phyloP scores from a whole-genome alignment of 1,140 invertebrate species.

The Archivesica marissinica region DNA sequence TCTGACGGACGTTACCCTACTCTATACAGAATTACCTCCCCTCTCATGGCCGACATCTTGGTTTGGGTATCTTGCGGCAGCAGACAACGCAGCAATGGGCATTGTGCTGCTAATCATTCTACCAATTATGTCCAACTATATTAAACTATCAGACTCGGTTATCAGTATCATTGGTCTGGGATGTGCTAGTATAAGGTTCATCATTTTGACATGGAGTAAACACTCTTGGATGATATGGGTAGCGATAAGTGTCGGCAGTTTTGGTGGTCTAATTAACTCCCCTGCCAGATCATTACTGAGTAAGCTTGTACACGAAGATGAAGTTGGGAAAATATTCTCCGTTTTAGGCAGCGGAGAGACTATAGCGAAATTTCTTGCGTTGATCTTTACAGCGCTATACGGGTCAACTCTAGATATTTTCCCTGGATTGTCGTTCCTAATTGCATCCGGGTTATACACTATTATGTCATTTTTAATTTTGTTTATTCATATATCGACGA shows the following conservation, averaged over 20 bases:
- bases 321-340: slow-evolving; percentile 64
- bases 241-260: slow-evolving; percentile 49
- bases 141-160: slow-evolving; percentile 55
- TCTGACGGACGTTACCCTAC: slow-evolving; percentile 68
- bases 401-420: slow-evolving; percentile 61
- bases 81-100: slow-evolving; percentile 76
- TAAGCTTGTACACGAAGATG: slow-evolving; percentile 60
- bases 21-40: slow-evolving; percentile 70
- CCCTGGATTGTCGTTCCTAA: slow-evolving; percentile 53
- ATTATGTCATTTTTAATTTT: slow-evolving; percentile 59
- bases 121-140: slow-evolving; percentile 65
- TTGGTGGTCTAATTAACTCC: slow-evolving; percentile 59
- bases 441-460: slow-evolving; percentile 55
- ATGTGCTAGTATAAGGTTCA: slow-evolving; percentile 58
- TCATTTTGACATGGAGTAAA: slow-evolving; percentile 58
- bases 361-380: slow-evolving; percentile 59
- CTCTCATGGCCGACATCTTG: slow-evolving; percentile 76
- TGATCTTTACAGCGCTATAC: slow-evolving; percentile 58
- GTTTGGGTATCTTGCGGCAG: slow-evolving; percentile 79
- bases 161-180: slow-evolving; percentile 57
- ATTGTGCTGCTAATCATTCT: slow-evolving; percentile 72
- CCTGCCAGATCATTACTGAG: slow-evolving; percentile 53
- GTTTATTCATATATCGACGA: slow-evolving; percentile 51
- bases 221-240: slow-evolving; percentile 61
- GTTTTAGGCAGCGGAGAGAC: slow-evolving; percentile 61